phyloP scores from a whole-genome alignment of 2,797 vertebrate species.

The Arremon aurantiirostris region DNA sequence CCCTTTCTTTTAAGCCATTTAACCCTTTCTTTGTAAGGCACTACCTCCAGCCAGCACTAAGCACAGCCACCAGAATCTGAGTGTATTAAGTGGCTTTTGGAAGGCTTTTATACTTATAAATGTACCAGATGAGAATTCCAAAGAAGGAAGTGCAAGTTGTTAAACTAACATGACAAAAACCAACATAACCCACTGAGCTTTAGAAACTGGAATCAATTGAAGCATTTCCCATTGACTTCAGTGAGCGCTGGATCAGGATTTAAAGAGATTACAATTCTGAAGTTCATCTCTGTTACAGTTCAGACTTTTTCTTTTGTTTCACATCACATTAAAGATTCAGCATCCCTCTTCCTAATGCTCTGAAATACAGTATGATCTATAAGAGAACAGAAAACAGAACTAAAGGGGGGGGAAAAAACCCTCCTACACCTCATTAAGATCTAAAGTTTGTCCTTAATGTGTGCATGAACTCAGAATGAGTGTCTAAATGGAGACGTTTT shows the following conservation, averaged over 20 bases:
- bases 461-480: slow-evolving; percentile 49
- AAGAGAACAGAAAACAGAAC: slow-evolving; percentile 15
- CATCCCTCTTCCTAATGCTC: slow-evolving; percentile 10
- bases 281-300: neutral
- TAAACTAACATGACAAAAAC: slow-evolving; percentile 30
- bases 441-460: slow-evolving; percentile 50
- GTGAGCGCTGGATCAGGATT: slow-evolving; percentile 38
- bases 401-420: neutral
- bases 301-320: slow-evolving; percentile 24
- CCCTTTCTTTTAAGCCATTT: neutral
- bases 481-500: slow-evolving; percentile 52
- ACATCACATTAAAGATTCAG: slow-evolving; percentile 41
- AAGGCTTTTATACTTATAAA: slow-evolving; percentile 20
- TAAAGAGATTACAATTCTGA: neutral
- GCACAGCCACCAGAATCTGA: neutral
- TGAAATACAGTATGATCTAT: slow-evolving; percentile 17
- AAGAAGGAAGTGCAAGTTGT: neutral
- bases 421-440: slow-evolving; percentile 49
- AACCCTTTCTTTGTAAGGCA: neutral
- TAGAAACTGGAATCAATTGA: slow-evolving; percentile 44
- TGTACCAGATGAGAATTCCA: neutral
- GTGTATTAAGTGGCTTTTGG: neutral
- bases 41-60: neutral
- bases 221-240: slow-evolving; percentile 47
- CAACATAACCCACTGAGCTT: slow-evolving; percentile 50